These are phyloP conservation scores for Diglossa cyanea DNA, from an alignment of 2,797 vertebrate species.

Conservation along the genomic window DNA sequence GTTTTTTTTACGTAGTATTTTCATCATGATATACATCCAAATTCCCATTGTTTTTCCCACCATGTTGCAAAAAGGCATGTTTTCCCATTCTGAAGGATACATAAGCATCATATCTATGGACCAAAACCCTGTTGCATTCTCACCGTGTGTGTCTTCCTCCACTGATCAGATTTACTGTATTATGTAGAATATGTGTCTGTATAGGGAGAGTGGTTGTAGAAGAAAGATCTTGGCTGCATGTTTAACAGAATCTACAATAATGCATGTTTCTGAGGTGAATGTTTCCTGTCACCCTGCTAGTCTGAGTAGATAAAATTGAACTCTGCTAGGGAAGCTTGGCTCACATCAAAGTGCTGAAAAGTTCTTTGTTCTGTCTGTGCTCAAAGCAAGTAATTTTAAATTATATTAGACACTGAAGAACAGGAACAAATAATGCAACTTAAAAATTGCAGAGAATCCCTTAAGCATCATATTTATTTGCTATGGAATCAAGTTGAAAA, in stretches of 20 bases:
- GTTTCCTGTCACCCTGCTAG: not conserved
- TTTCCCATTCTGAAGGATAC: not conserved
- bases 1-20: not conserved
- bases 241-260: not conserved
- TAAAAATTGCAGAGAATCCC: not conserved
- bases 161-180: not conserved
- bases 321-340: not conserved
- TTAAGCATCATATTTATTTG: not conserved
- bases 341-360: not conserved
- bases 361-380: not conserved
- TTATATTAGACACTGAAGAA: not conserved
- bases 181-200: fast-evolving
- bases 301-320: not conserved
- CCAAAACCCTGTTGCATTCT: not conserved
- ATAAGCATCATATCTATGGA: fast-evolving
- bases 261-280: not conserved
- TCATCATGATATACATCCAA: not conserved
- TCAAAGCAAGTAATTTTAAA: slow-evolving; percentile 3
- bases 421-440: not conserved
- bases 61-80: not conserved
- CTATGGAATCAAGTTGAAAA: not conserved
- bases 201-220: not conserved
- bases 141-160: not conserved
- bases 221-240: not conserved
- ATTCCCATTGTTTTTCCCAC: not conserved